Evolutionary conservation across 2,888 invertebrate genomes (phyloP), one percentile per base, ranked within the genome.

Genomic region (Cerceris ruficornis): DNA sequence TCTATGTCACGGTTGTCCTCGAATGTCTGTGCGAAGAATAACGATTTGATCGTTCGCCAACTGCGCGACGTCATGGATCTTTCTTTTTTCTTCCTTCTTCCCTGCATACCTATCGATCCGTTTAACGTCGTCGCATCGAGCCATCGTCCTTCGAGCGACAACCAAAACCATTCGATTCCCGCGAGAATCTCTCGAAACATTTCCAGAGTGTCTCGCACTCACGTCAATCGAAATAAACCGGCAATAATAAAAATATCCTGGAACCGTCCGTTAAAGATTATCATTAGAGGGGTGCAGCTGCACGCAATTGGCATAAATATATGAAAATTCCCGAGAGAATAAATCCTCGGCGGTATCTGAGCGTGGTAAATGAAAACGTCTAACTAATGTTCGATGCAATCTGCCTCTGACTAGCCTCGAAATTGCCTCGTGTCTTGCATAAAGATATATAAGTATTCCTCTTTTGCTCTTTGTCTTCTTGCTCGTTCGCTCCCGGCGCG

Each of bases 361-460:
- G 11, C 66, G 52, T 52, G 59, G 60, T 66, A 69, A 77, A 62
- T 69, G 77, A 69, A 59, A 72, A 61, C 62, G 66, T 67, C 67
- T 66, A 60, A 77, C 79, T 77, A 79, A 60, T 75, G 60, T 75
- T 61, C 41, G 52, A 61, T 75, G 77, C 77, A 76, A 84, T 86
- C 82, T 70, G 71, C 64, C 80, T 75, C 71, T 78, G 85, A 81
- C 83, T 84, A 84, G 84, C 80, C 79, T 75, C 84, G 83, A 86
- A 88, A 86, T 86, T 78, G 75, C 85, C 61, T 70, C 77, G 78
- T 82, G 84, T 86, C 84, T 84, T 84, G 81, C 82, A 84, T 77
- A 84, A 82, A 82, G 85, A 84, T 55, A 74, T 69, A 77, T 49
- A 59, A 69, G 41, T 59, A 57, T 52, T 54, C 54, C 50, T 17